Base-by-base conservation (phyloP, 2,888 invertebrate genomes). In the Digitonthophagus gazella region DNA sequence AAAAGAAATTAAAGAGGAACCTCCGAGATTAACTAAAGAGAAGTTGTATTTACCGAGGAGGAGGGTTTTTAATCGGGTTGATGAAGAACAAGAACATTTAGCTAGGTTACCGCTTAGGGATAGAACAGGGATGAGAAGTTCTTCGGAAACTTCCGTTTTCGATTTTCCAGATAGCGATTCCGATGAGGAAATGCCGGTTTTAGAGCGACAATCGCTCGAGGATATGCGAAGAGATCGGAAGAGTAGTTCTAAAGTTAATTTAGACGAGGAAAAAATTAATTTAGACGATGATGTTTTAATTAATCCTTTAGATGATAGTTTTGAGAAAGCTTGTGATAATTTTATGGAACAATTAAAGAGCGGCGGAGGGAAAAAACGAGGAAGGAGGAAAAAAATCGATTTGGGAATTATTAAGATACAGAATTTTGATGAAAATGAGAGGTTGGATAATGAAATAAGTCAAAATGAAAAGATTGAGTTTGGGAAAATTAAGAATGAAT, bases 331-430 rank as follows among this genome's bases (percentile, higher is more conserved):
- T 15, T 93, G 93, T 83, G 92, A 93, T 81, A 90, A 86, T 81
- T 92, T 93, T 79, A 87, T 93, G 81, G 91, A 92, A 79, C 92
- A 93, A 81, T 81, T 93, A 61, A 88, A 88, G 80, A 85, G 81
- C 72, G 87, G 88, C 58, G 84, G 84, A 67, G 84, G 84, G 65
- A 89, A 88, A 80, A 89, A 88, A 78, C 86, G 86, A 71, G 81
- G 83, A 0, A 81, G 84, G 15, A 85, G 85, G 80, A 88, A 86
- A 83, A 86, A 85, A 70, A 67, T 77, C 11, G 81, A 80, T 68
- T 73, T 78, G 11, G 80, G 79, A 66, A 77, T 78, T 19, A 65
- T 75, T 15, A 78, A 79, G 71, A 69, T 78, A 44, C 28, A 44
- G 11, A n/a, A n/a, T n/a, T n/a, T n/a, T n/a, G n/a, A n/a, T n/a